Base-by-base conservation (phyloP, 2,113 vertebrate species). In the Elephantulus edwardii region DNA sequence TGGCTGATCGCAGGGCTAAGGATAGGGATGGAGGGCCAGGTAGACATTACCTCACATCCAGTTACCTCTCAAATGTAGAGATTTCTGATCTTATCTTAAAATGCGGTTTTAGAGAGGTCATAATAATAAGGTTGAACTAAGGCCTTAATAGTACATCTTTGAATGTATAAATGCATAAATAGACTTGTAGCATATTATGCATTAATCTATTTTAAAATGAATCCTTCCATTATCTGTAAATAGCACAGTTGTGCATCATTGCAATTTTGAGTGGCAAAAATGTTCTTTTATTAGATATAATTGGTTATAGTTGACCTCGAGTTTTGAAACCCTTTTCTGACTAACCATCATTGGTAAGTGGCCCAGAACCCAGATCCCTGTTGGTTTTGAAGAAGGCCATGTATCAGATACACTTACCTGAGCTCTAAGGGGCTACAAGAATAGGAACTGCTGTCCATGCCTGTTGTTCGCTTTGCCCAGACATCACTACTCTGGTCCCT, bases 21-120 rank as follows among this genome's bases (percentile, higher is more conserved):
- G 28, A 12, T 54, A 84, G 6, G 9, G 3, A 0, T n/a, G 35
- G 30, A n/a, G 44, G 48, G 1, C 9, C n/a, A 19, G 12, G 5
- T 13, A 19, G 20, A 6, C 46, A 62, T 62, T 20, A 2, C 14
- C 82, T 44, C 70, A 9, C 12, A 28, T n/a, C 35, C 8, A 66
- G 17, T 38, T 66, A 26, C 2, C 11, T 74, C 20, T 68, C 38
- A 75, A 66, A 78, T 33, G 9, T 48, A 75, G 3, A 75, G 7
- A 33, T 62, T 74, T 89, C 38, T 92, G 38, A 48, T 13, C 5
- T 89, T 81, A 81, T 46, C 44, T 20, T 89, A 60, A 89, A 83
- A 24, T 77, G n/a, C 54, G 28, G 5, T 68, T 89, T 95, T 82
- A 85, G 54, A 82, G 35, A 74, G 35, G 42, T 9, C 22, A 48